Evolutionary conservation across 2,113 vertebrate species (phyloP).

Genomic region (Lasiurus cinereus): DNA sequence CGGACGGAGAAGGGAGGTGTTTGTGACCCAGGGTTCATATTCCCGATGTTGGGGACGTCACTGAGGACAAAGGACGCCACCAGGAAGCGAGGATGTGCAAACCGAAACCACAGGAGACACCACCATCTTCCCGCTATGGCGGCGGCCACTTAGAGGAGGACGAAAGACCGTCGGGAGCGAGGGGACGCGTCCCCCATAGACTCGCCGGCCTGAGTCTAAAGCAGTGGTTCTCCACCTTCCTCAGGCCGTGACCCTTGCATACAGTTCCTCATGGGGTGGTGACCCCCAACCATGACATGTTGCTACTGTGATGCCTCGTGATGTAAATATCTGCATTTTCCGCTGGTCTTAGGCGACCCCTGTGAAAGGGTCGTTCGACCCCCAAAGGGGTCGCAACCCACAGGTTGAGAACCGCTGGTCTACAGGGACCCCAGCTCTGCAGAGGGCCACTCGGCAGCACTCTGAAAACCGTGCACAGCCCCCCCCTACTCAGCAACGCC

Average conservation of each 20-base stretch:
- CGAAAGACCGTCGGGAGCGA: no score
- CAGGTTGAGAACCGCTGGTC: no score
- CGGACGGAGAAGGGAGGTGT: neutral
- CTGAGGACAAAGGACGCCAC: neutral
- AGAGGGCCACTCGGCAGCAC: slow-evolving; percentile 21
- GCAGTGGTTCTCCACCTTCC: no score
- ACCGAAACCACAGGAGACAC: slow-evolving; percentile 50
- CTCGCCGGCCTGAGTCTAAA: neutral
- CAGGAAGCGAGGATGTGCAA: slow-evolving; percentile 46
- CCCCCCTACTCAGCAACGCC: slow-evolving; percentile 12
- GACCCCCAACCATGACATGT: no score
- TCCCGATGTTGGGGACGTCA: neutral
- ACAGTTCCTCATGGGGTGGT: no score
- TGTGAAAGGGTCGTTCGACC: no score
- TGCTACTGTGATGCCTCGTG: no score
- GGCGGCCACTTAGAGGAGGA: neutral
- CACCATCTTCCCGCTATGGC: slow-evolving; percentile 1
- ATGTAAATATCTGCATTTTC: no score
- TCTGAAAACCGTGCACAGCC: neutral
- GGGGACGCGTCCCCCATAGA: neutral
- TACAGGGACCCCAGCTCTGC: neutral
- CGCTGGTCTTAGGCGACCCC: no score
- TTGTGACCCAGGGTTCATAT: neutral
- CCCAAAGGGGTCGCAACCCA: no score
- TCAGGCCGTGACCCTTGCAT: no score